Percentiles rank a stretch among this genome's conserved stretches.
phyloP scores from a whole-genome alignment of 2,797 vertebrate genomes.

The Scarus forsteni region DNA sequence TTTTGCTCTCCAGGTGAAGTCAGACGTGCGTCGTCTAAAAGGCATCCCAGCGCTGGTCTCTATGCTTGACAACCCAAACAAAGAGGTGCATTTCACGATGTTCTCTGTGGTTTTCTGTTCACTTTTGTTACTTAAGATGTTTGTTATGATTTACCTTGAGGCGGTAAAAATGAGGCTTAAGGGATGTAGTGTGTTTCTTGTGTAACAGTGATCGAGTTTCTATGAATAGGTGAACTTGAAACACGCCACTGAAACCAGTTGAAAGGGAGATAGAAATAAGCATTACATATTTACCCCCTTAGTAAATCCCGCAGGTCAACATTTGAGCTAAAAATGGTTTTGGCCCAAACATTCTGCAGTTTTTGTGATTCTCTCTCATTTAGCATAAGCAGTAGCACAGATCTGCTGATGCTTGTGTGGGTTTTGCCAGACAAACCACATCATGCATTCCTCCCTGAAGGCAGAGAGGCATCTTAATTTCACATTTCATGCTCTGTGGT shows the following conservation, averaged over 20 bases:
- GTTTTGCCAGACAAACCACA: slow-evolving; percentile 62
- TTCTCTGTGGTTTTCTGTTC: neutral
- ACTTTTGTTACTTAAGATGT: neutral
- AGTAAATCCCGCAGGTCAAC: slow-evolving; percentile 53
- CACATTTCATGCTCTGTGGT: slow-evolving; percentile 50
- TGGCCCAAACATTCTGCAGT: slow-evolving; percentile 37
- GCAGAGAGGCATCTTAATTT: slow-evolving; percentile 57
- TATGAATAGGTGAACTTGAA: slow-evolving; percentile 10
- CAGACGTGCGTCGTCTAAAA: slow-evolving; percentile 88
- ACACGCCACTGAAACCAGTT: slow-evolving; percentile 11
- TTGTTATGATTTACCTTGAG: slow-evolving; percentile 30
- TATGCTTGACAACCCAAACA: slow-evolving; percentile 94
- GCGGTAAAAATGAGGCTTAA: slow-evolving; percentile 22
- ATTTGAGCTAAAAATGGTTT: slow-evolving; percentile 58
- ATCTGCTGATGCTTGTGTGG: slow-evolving; percentile 59
- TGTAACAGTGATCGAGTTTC: neutral
- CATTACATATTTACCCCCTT: slow-evolving; percentile 26
- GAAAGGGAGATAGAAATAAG: slow-evolving; percentile 40
- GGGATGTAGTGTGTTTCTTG: slow-evolving; percentile 34
- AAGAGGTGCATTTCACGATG: slow-evolving; percentile 84
- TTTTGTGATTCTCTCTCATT: slow-evolving; percentile 60
- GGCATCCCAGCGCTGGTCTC: slow-evolving; percentile 94
- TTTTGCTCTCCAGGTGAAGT: slow-evolving; percentile 78
- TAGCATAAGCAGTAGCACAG: slow-evolving; percentile 47
- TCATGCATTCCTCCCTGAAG: slow-evolving; percentile 50